Evolutionary conservation across 2,797 vertebrate species (phyloP).

Genomic region (Leptoclinus maculatus): DNA sequence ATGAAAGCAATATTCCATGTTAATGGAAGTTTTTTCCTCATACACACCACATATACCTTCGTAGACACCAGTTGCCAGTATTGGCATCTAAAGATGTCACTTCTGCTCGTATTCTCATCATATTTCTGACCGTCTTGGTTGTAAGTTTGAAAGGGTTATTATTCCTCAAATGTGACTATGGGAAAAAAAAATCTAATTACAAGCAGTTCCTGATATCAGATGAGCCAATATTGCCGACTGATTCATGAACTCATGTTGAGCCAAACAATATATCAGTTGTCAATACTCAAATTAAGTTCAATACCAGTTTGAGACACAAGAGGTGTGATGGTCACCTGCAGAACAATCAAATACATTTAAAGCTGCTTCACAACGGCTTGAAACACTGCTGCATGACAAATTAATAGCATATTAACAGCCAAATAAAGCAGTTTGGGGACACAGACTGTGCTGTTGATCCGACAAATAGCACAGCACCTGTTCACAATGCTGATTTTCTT

Average conservation of each 20-base stretch:
- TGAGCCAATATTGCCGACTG: background rate
- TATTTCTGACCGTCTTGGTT: background rate
- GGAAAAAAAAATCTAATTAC: background rate
- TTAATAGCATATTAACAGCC: background rate
- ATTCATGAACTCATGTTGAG: conserved; percentile 10
- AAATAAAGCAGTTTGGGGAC: background rate
- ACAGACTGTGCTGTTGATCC: conserved; percentile 6
- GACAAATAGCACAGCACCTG: background rate
- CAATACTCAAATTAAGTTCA: conserved; percentile 17
- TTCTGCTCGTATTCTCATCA: background rate
- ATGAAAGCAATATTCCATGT: background rate
- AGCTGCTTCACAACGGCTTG: background rate
- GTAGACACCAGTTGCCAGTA: background rate
- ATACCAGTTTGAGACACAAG: background rate
- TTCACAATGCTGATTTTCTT: conserved; percentile 1
- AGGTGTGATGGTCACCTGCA: background rate
- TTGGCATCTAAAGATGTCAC: background rate
- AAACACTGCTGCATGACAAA: background rate
- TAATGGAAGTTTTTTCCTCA: background rate
- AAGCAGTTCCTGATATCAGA: conserved; percentile 13
- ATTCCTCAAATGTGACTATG: background rate
- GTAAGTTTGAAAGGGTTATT: background rate
- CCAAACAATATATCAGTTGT: background rate
- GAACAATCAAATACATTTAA: background rate
- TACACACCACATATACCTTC: background rate